Base-by-base conservation (phyloP, 2,797 vertebrate species). In the Clarias fuscus region DNA sequence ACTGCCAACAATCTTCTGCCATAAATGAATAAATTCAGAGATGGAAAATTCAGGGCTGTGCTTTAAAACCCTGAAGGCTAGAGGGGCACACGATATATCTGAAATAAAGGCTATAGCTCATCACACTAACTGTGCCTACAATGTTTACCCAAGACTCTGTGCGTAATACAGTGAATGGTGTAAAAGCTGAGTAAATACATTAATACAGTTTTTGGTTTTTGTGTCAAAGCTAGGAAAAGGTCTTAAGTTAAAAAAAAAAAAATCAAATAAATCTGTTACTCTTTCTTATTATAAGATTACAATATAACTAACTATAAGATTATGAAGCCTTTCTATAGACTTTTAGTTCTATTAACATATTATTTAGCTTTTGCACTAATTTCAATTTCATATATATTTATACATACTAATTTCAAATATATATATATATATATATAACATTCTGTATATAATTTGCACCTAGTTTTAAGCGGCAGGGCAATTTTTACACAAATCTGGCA, bases 21-120 rank as follows among this genome's bases (percentile, higher is more conserved):
- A 78, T 56, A 53, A 53, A 56, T 78, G 30, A 78, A 64, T 78
- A 27, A 83, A 87, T 64, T 5, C 77, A 78, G 17, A 70, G 53
- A 8, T 40, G 22, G 30, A 59, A 17, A 68, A 68, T 30, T 30
- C 30, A 53, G 22, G 17, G 22, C 40, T 58, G 61, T 37, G 24
- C 61, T 77, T 48, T 56, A 37, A 43, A 22, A 56, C 70, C 64
- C 59, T 64, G 33, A 15, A 10, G 27, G 18, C 17, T 56, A 82
- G 27, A n/a, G 22, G 24, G 22, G 61, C 20, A 20, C 61, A 62
- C 7, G 22, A 18, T 62, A 37, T 2, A 10, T 64, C 27, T n/a
- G n/a, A 30, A 67, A 30, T 67, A 20, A 53, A 67, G 13, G 24
- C 78, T 65, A 40, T 65, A 81, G 24, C 17, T 82, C 62, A 82